These are phyloP conservation scores for Cataglyphis altisquamis DNA, from an alignment of 2,888 invertebrate species.

Conservation along the genomic window DNA sequence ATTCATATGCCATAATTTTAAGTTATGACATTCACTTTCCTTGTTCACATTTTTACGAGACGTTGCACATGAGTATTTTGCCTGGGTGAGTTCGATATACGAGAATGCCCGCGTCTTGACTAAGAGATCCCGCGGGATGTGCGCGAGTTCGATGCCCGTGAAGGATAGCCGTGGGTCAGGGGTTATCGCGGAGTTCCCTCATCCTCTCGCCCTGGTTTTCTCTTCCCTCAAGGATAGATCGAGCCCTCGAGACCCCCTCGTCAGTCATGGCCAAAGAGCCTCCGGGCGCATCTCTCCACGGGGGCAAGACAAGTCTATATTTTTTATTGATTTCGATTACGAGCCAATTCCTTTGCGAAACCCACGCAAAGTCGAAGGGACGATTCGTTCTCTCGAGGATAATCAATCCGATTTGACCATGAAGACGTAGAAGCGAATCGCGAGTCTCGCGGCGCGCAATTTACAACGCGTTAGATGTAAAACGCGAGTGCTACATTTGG, in stretches of 20 bases:
- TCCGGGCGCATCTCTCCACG: slow-evolving; percentile 71
- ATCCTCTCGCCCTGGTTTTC: slow-evolving; percentile 72
- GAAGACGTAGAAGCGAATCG: neutral
- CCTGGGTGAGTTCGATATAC: slow-evolving; percentile 41
- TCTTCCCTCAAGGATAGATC: slow-evolving; percentile 82
- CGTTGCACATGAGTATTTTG: slow-evolving; percentile 11
- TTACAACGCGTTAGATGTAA: slow-evolving; percentile 19
- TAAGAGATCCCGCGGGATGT: slow-evolving; percentile 83
- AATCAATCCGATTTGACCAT: slow-evolving; percentile 19
- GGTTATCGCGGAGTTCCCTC: slow-evolving; percentile 83
- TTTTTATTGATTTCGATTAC: slow-evolving; percentile 85
- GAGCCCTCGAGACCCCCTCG: slow-evolving; percentile 85
- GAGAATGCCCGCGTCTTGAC: slow-evolving; percentile 76
- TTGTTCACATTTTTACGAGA: slow-evolving; percentile 1
- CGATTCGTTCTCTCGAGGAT: slow-evolving; percentile 28
- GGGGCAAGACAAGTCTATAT: slow-evolving; percentile 75
- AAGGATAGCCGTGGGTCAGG: slow-evolving; percentile 85
- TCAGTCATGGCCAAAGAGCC: slow-evolving; percentile 81
- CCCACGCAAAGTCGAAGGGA: slow-evolving; percentile 28
- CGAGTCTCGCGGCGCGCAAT: neutral
- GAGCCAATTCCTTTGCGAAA: slow-evolving; percentile 64
- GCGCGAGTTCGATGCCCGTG: slow-evolving; percentile 81
- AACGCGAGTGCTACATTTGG: slow-evolving; percentile 1
- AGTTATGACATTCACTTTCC: neutral
- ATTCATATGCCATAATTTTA: neutral